Evolutionary conservation across 2,113 vertebrate genomes (phyloP).

Genomic region (Hippocampus barbouri): DNA sequence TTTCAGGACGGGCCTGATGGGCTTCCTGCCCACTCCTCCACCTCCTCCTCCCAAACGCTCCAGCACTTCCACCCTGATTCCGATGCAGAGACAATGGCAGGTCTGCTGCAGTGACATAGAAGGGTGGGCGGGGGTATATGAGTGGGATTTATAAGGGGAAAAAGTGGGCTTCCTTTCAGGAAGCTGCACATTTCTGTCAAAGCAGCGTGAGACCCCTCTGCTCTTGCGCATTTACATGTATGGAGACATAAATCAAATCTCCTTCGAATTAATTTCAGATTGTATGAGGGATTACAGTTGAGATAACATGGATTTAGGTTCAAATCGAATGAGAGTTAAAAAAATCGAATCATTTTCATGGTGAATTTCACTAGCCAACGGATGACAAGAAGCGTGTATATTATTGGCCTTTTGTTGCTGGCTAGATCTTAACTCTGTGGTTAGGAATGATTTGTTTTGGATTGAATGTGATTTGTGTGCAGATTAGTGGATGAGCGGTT

Average conservation of each 20-base stretch:
- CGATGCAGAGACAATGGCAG: constrained; percentile 71
- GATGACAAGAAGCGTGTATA: not conserved
- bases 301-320: constrained; percentile 17
- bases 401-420: not conserved
- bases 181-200: constrained; percentile 66
- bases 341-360: not conserved
- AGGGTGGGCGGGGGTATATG: constrained; percentile 16
- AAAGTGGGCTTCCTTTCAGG: constrained; percentile 69
- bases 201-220: constrained; percentile 37
- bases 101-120: constrained; percentile 51
- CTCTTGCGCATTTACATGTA: too few relatives aligned
- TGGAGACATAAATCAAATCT: constrained; percentile 6
- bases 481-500: constrained; percentile 42
- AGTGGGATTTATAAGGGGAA: constrained; percentile 46
- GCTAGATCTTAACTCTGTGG: not conserved
- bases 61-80: constrained; percentile 30
- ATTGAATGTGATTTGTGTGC: constrained; percentile 2
- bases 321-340: not conserved
- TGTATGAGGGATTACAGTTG: constrained; percentile 12
- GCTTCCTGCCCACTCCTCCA: constrained; percentile 47
- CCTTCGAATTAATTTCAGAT: not conserved
- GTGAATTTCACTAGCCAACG: not conserved
- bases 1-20: constrained; percentile 60
- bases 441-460: not conserved
- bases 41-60: not conserved